Evolutionary conservation across 2,113 vertebrate species (phyloP).

Genomic region (Gracilinanus agilis): DNA sequence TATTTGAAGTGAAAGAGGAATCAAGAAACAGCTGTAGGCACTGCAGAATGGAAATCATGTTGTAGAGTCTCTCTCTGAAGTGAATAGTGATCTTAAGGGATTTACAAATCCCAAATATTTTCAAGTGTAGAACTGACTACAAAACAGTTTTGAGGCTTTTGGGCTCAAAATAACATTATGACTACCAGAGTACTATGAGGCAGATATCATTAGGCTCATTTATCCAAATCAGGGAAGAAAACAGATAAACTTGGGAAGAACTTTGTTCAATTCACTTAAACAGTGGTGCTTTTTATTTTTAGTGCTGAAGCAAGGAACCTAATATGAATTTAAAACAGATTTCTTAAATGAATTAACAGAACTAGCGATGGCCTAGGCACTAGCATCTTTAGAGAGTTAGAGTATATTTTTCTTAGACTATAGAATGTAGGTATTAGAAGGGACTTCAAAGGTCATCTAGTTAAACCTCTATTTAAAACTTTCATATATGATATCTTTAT

Average conservation of each 20-base stretch:
- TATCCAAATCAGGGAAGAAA: conserved; percentile 14
- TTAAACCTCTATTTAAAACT: not conserved
- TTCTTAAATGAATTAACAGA: not conserved
- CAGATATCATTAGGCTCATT: not conserved
- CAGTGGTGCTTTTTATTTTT: not conserved
- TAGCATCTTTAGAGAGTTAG: not conserved
- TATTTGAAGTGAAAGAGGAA: not conserved
- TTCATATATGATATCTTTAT: not conserved
- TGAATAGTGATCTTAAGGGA: not conserved
- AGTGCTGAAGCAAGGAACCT: not conserved
- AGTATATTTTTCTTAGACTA: not conserved
- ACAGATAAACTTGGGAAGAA: conserved; percentile 20
- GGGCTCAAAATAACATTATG: not conserved
- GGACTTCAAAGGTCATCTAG: not conserved
- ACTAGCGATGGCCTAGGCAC: not conserved
- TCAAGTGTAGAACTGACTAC: conserved; percentile 30
- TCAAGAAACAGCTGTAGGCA: not conserved
- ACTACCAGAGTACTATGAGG: not conserved
- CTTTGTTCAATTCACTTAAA: conserved; percentile 4
- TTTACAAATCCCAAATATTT: not conserved
- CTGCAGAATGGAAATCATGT: not conserved
- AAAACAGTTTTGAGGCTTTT: conserved; percentile 28
- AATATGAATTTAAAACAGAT: not conserved
- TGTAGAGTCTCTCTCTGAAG: not conserved
- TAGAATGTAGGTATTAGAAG: no score